Base-by-base conservation (phyloP, 2,113 vertebrate genomes). In the Pogona vitticeps region DNA sequence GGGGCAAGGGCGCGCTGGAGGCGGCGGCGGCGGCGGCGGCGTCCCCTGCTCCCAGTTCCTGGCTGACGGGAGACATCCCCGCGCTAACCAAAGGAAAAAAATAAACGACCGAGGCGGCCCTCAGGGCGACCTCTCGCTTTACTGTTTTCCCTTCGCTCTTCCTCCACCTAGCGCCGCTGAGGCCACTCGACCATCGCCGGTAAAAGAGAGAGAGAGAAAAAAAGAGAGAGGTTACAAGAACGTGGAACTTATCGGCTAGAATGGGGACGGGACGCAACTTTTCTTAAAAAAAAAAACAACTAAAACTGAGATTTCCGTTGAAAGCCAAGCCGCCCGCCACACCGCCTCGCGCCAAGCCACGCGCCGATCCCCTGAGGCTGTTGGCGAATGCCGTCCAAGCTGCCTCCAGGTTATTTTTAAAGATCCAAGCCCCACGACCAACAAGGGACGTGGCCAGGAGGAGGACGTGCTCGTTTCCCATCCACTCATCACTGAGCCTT, bases 401-500 rank as follows among this genome's bases (percentile, higher is more conserved):
- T 61, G 28, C 63, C 65, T 59, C 88, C 90, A 89, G 91, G 88
- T 65, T 80, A 88, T 88, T 92, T 93, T 68, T 93, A 87, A 94
- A 93, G 86, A 89, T 59, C 83, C 88, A 52, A 38, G 5, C 46
- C 46, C 42, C 42, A 21, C n/a, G 28, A 5, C 5, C 65, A 6
- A 90, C 84, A 86, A 65, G 92, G 40, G 81, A 75, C 67, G 86
- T 1, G 67, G 31, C 83, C 65, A 72, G 38, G 85, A 28, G 88
- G 67, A 76, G 17, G 90, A 84, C 85, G 72, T 61, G 33, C 14
- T 6, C 2, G 14, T 12, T 14, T 38, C 79, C 21, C 79, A 38
- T 26, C 42, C 28, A 9, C 8, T 40, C 3, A 13, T 1, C 9
- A n/a, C 33, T 18, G 36, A 79, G 8, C 20, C 36, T 59, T 12